Evolutionary conservation across 1,140 invertebrate genomes (phyloP), one percentile per base, ranked within the genome.

Genomic region (Cotesia vestalis): DNA sequence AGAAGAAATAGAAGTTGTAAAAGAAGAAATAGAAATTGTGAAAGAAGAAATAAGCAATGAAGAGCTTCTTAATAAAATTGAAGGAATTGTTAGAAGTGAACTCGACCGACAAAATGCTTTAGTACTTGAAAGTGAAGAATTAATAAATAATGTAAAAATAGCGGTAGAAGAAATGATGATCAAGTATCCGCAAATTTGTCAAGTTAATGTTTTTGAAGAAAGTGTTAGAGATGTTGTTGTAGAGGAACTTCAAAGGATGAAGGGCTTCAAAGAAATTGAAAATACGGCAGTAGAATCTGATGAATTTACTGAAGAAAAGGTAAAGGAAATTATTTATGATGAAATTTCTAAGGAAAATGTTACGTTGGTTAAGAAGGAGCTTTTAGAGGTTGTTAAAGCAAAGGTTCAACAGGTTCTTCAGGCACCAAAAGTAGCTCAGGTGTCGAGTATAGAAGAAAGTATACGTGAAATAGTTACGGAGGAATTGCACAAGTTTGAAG

Each of bases 201-300:
- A 71, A 40, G 51, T 70, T 14, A 14, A 57, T 53, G 40, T 72
- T 57, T 55, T 57, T 34, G 64, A 67, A 57, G 73, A 71, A 55
- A 46, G 53, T 55, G 64, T 74, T 36, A 63, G 64, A 66, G 73
- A 74, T 64, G 61, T 72, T 38, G 53, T 34, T 4, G 11, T 68
- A 0, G 20, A 63, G 3, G 72, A 76, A 27, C 3, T 62, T 11
- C 46, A 62, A 8, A 71, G 61, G 60, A 57, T 4, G 34, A 20
- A 69, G 52, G 35, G 5, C 68, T 75, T 66, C 27, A 57, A 74
- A 67, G 64, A 63, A 3, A 20, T 67, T 6, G 35, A 64, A 5
- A 69, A 27, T 69, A 46, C 76, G 71, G 67, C 75, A 51, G 9
- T 75, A 77, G 34, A 79, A 46, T 9, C 36, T 12, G 72, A 52